Conservation (phyloP, 2,113 vertebrate species). For the Crocuta crocuta region DNA sequence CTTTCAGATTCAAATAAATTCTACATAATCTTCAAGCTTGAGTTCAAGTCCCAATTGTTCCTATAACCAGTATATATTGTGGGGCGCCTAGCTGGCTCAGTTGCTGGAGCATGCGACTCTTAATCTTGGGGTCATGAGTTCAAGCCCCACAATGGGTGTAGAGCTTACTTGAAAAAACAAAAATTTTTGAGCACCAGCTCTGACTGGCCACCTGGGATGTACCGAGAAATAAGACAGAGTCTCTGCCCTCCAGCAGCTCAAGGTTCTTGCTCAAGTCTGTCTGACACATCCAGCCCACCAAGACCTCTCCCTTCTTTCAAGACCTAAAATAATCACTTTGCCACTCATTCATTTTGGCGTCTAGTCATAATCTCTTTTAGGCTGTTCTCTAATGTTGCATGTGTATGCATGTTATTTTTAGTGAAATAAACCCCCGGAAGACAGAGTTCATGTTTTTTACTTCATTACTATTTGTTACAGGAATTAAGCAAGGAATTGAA, state of each 20-base stretch:
- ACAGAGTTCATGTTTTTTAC: constrained; percentile 12
- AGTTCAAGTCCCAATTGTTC: constrained; percentile 18
- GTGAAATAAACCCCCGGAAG: constrained; percentile 10
- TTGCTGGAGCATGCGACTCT: neutral
- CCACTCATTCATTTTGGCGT: neutral
- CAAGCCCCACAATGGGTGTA: neutral
- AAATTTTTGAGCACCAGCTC: neutral
- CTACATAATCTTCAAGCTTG: constrained; percentile 37
- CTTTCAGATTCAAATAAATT: constrained; percentile 53
- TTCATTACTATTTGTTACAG: neutral
- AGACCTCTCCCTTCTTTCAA: neutral
- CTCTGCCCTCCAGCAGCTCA: neutral
- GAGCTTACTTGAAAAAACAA: neutral
- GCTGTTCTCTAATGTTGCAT: neutral
- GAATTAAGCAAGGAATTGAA: constrained; percentile 18
- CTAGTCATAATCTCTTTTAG: neutral
- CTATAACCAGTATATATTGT: neutral
- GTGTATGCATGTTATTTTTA: constrained; percentile 8
- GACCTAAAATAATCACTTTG: neutral
- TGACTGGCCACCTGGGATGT: neutral
- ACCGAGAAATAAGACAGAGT: neutral
- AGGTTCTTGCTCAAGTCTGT: neutral
- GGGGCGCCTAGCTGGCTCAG: neutral
- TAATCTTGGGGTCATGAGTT: neutral
- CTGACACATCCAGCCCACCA: neutral